Evolutionary conservation across 1,140 invertebrate species (phyloP).

Genomic region (Penaeus chinensis): DNA sequence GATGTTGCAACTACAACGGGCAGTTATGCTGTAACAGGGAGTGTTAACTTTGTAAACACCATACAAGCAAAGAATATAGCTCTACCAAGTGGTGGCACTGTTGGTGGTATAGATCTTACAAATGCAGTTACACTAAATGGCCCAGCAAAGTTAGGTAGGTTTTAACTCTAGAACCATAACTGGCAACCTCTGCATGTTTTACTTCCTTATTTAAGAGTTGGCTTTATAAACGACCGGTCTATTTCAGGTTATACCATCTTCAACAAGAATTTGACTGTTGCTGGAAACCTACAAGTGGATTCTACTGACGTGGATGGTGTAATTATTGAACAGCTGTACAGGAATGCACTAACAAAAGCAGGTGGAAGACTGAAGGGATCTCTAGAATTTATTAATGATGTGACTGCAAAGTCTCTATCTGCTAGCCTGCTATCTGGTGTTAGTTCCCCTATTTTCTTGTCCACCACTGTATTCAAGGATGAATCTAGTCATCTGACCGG

Average conservation of each 20-base stretch:
- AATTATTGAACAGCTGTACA: constrained; percentile 12
- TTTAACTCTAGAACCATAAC: background rate
- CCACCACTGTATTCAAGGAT: constrained; percentile 19
- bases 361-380: constrained; percentile 27
- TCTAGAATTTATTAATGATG: constrained; percentile 20
- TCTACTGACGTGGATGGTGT: constrained; percentile 29
- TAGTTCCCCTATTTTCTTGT: background rate
- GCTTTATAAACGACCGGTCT: background rate
- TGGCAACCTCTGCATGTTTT: background rate
- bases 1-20: constrained; percentile 18
- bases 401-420: constrained; percentile 10
- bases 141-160: constrained; percentile 1
- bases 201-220: background rate
- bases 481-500: constrained; percentile 19
- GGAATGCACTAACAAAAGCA: constrained; percentile 1
- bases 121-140: background rate
- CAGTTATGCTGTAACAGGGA: background rate
- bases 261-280: background rate
- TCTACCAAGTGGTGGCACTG: background rate
- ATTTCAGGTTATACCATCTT: constrained; percentile 7
- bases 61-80: background rate
- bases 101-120: constrained; percentile 29
- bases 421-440: constrained; percentile 31
- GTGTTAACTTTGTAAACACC: background rate
- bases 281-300: background rate